Evolutionary conservation across 92 coral and sea anemone species (phyloP).

Genomic region (Porites lobata): DNA sequence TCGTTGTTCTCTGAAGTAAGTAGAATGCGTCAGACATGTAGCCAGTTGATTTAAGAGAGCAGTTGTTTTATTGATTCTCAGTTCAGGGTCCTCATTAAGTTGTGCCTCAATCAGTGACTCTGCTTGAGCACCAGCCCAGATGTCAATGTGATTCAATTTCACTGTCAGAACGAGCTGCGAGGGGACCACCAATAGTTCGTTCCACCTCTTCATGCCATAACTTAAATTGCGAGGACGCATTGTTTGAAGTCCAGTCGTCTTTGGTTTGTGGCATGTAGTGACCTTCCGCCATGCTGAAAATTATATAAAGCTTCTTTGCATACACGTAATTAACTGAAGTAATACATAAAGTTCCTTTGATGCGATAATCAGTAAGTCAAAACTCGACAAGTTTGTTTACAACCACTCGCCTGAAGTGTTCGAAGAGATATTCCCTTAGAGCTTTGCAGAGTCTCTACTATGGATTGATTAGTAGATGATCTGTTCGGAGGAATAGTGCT

Average conservation of each 20-base stretch:
- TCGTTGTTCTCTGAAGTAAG: slow-evolving; percentile 69
- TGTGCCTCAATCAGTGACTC: slow-evolving; percentile 75
- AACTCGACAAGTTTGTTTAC: no score
- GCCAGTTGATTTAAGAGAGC: slow-evolving; percentile 71
- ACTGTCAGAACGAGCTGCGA: slow-evolving; percentile 75
- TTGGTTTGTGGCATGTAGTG: no score
- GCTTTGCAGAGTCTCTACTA: no score
- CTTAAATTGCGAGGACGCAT: no score
- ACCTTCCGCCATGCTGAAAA: no score
- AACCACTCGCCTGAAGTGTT: no score
- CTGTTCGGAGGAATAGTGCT: slow-evolving; percentile 17
- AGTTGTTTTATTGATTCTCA: slow-evolving; percentile 31
- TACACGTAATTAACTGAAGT: no score
- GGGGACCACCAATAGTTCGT: slow-evolving; percentile 66
- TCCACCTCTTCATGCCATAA: no score
- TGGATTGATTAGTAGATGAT: slow-evolving; percentile 34
- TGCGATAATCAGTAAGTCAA: no score
- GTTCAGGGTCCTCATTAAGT: slow-evolving; percentile 55
- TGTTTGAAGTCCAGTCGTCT: no score
- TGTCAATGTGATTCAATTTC: slow-evolving; percentile 66
- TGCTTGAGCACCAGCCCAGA: slow-evolving; percentile 90
- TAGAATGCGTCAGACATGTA: slow-evolving; percentile 71
- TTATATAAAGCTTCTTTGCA: no score
- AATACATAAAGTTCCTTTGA: no score
- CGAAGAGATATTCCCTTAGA: slow-evolving; percentile 20